phyloP scores from a whole-genome alignment of 2,888 invertebrate genomes.

The Lamellibrachia columna region DNA sequence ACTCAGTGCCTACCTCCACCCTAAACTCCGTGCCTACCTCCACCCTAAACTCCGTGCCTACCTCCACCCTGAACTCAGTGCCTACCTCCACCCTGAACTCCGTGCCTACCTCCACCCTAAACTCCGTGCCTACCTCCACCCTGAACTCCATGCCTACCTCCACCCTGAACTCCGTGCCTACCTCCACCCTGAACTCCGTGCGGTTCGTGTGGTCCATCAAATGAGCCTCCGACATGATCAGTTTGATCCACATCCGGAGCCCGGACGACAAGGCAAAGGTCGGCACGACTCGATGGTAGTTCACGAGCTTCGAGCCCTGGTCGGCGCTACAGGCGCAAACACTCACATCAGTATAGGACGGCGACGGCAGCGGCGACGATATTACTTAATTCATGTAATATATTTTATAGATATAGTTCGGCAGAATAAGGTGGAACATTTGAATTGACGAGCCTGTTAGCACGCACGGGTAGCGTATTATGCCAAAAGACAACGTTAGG shows the following conservation, averaged over 20 bases:
- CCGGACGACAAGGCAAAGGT: conserved; percentile 45
- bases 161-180: conserved; percentile 22
- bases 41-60: too few relatives aligned
- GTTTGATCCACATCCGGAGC: conserved; percentile 46
- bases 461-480: not conserved
- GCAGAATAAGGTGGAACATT: not conserved
- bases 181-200: conserved; percentile 42
- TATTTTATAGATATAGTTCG: not conserved
- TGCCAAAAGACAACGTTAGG: too few relatives aligned
- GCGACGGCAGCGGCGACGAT: not conserved
- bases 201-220: conserved; percentile 35
- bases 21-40: too few relatives aligned
- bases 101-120: not conserved
- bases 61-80: too few relatives aligned
- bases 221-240: conserved; percentile 42
- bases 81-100: not conserved
- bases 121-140: conserved; percentile 34
- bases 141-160: not conserved
- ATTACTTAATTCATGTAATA: not conserved
- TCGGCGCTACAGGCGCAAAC: not conserved
- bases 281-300: conserved; percentile 38
- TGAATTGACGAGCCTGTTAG: not conserved
- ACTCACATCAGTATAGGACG: not conserved
- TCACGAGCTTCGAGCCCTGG: conserved; percentile 23
- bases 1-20: too few relatives aligned